phyloP scores from a whole-genome alignment of 1,140 invertebrate species.

The Hirudo medicinalis region DNA sequence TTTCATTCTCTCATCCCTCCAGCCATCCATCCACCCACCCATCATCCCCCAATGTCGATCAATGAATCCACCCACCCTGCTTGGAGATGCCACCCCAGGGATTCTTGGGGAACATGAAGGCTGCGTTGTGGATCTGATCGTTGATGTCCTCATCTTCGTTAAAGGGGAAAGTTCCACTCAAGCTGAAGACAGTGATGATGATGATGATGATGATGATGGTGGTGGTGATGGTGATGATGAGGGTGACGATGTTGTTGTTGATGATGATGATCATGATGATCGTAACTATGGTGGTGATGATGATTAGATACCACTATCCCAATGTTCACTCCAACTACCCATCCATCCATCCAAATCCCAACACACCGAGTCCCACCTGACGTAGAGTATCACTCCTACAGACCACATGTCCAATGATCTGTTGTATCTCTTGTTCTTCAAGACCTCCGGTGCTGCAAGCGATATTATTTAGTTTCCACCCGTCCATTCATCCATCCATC shows the following conservation, averaged over 20 bases:
- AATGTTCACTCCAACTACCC: too few species aligned
- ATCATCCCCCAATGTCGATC: not conserved
- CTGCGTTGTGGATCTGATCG: conserved; percentile 97
- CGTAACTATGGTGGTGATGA: too few species aligned
- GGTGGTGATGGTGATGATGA: not conserved
- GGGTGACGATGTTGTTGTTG: not conserved
- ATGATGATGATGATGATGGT: conserved; percentile 2
- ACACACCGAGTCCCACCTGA: conserved; percentile 44
- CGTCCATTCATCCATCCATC: too few species aligned
- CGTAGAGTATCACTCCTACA: conserved; percentile 95
- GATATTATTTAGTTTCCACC: not conserved
- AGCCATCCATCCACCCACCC: not conserved
- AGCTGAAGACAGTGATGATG: conserved; percentile 46
- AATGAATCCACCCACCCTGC: not conserved
- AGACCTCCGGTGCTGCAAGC: conserved; percentile 73
- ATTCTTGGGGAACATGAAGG: conserved; percentile 84
- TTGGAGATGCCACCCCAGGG: conserved; percentile 13
- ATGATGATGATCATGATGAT: not conserved
- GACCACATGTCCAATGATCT: conserved; percentile 98
- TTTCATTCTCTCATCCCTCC: too few species aligned
- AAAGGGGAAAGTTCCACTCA: conserved; percentile 95
- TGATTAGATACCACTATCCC: too few species aligned
- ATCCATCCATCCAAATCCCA: too few species aligned
- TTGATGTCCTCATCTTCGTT: conserved; percentile 99
- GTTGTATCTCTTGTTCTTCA: conserved; percentile 96